Evolutionary conservation across 2,888 invertebrate genomes (phyloP).

Genomic region (Agrochola macilenta): DNA sequence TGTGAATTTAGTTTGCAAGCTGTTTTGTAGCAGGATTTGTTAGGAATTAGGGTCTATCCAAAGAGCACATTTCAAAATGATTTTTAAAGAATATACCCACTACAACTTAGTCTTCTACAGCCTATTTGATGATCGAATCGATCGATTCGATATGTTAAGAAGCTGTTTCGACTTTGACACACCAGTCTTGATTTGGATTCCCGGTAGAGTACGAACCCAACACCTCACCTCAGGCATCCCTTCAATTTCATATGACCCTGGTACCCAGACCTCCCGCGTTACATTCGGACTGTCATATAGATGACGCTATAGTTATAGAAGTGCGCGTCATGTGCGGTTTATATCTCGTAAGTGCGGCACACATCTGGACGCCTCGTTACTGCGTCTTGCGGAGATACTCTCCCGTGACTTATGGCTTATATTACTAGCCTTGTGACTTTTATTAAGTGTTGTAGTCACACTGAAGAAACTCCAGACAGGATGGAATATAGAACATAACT

Average conservation of each 20-base stretch:
- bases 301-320: constrained; percentile 60
- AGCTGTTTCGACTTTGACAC: background rate
- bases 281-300: constrained; percentile 48
- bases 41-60: background rate
- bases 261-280: constrained; percentile 36
- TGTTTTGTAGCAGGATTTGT: background rate
- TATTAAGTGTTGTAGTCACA: constrained; percentile 64
- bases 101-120: background rate
- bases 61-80: background rate
- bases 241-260: constrained; percentile 38
- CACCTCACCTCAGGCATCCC: background rate
- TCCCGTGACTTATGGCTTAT: constrained; percentile 66
- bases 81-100: background rate
- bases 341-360: constrained; percentile 65
- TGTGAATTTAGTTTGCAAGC: constrained; percentile 13
- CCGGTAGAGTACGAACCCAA: background rate
- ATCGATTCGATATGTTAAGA: constrained; percentile 9
- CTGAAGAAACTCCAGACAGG: constrained; percentile 32
- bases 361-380: constrained; percentile 73
- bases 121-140: background rate
- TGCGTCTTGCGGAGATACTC: constrained; percentile 64
- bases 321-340: constrained; percentile 66
- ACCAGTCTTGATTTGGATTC: background rate
- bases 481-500: constrained; percentile 37
- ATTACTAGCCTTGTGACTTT: constrained; percentile 66